Percentiles rank a stretch among this genome's conserved stretches.
phyloP scores from a whole-genome alignment of 2,888 invertebrate genomes.

The Drosophila villosipedis region DNA sequence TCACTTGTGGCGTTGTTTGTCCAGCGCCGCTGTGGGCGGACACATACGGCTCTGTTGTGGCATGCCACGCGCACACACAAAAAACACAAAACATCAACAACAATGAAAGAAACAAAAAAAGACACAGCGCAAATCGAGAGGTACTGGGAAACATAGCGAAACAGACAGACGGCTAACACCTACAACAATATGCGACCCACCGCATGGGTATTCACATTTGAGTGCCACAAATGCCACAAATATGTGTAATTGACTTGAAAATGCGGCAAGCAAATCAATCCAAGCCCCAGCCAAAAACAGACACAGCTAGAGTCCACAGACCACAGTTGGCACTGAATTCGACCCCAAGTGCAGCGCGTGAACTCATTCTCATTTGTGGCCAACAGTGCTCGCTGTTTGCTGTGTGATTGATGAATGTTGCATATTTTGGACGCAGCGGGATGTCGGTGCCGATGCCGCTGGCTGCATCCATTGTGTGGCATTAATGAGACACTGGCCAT shows the following conservation, averaged over 20 bases:
- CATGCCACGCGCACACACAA: slow-evolving; percentile 64
- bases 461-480: slow-evolving; percentile 75
- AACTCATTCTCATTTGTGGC: slow-evolving; percentile 70
- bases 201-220: slow-evolving; percentile 67
- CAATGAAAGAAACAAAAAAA: slow-evolving; percentile 17
- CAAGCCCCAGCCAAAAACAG: slow-evolving; percentile 30
- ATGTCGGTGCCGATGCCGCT: slow-evolving; percentile 59
- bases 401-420: slow-evolving; percentile 83
- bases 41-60: slow-evolving; percentile 71
- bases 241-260: slow-evolving; percentile 83
- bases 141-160: slow-evolving; percentile 54
- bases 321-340: slow-evolving; percentile 42
- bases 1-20: slow-evolving; percentile 68
- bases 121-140: slow-evolving; percentile 5
- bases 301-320: slow-evolving; percentile 25
- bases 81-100: slow-evolving; percentile 31
- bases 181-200: slow-evolving; percentile 66
- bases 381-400: slow-evolving; percentile 68
- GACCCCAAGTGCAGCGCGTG: slow-evolving; percentile 78
- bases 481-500: slow-evolving; percentile 77
- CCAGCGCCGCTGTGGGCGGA: slow-evolving; percentile 67
- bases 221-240: slow-evolving; percentile 78
- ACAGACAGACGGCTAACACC: slow-evolving; percentile 70
- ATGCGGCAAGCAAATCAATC: slow-evolving; percentile 82
- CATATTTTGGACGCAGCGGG: slow-evolving; percentile 80